Base-by-base conservation (phyloP, 2,888 invertebrate genomes). In the Oligia latruncula region DNA sequence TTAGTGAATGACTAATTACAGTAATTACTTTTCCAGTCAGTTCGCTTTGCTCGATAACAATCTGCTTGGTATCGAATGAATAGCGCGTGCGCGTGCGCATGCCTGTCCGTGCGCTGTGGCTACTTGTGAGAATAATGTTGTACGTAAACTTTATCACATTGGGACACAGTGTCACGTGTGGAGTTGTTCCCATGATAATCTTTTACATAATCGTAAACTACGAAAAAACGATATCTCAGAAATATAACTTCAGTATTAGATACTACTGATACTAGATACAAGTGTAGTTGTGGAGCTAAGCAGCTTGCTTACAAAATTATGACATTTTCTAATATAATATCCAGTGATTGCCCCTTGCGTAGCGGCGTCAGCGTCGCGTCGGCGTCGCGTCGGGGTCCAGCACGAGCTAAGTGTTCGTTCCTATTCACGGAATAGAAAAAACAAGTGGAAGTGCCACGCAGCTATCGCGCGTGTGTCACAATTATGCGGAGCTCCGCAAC, bases 1-100 rank as follows among this genome's bases (percentile, higher is more conserved):
- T 66, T n/a, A 65, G 15, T 46, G 40, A 71, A 62, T 62, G 49
- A 55, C 13, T 29, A 55, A 79, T 65, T 29, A 58, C 23, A 55
- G 9, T 29, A 55, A 79, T 65, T 29, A 58, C 23, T 66, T 46
- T 46, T 65, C 4, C n/a, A 46, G 60, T 43, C 20, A 58, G 46
- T 68, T 73, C 29, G 49, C 58, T 66, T 35, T 43, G 49, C 20
- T 49, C 40, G 20, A n/a, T 49, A 62, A 40, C 62, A 62, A 20
- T 46, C 46, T 60, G 11, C 2, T 13, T 9, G 9, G 49, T 20
- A 17, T 72, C 43, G 23, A 72, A 52, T 29, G 17, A 29, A 29
- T 0, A 35, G 15, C n/a, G 40, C 8, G 35, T 49, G 35, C 17
- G 29, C 23, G 29, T 29, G 55, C 15, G 6, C 43, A 3, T 43